Evolutionary conservation across 2,113 vertebrate genomes (phyloP), one percentile per base, ranked within the genome.

Genomic region (Entosphenus tridentatus): DNA sequence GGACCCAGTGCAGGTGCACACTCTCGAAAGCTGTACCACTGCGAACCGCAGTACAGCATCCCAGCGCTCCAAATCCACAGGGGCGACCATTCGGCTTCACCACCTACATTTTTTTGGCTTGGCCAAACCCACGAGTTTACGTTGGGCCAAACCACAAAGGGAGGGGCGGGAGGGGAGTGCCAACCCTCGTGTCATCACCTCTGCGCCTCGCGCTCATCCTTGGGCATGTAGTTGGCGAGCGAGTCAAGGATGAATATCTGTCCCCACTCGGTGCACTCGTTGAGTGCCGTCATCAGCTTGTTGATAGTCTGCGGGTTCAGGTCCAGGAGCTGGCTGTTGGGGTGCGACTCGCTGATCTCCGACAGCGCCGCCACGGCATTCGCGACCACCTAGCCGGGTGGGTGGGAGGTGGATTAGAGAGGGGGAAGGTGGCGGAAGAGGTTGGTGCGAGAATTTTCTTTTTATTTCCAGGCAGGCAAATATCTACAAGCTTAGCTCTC

Each of bases 191-290:
- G 39, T 39, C 39, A 39, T 11, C 73, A 98, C 93, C 93, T 96
- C 76, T 98, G 93, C 72, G 93, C 93, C 71, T 98, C 93, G 0
- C 89, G 84, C 65, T 98, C 93, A 21, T 98, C 93, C 77, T 97
- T 97, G 70, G 93, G 93, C 76, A 88, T 96, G 77, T 98, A 98
- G 82, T 98, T 98, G 76, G 93, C 96, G 70, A 98, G 77, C 16
- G 91, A 98, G 78, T 98, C 93, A 77, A 98, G 78, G 78, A 98
- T 98, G 83, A 98, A 98, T 75, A 96, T 98, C 81, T 98, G 93
- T 6, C 93, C 93, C 93, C 93, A 98, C 74, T 98, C 93, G 0
- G 93, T 98, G 76, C 93, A 98, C 74, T 98, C 93, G 2, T 98
- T 98, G 12, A 98, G 78, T 14, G 93, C 92, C 0, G 93, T 98